Conservation (phyloP, 2,797 vertebrate species). For the Hippocampus kuda region DNA sequence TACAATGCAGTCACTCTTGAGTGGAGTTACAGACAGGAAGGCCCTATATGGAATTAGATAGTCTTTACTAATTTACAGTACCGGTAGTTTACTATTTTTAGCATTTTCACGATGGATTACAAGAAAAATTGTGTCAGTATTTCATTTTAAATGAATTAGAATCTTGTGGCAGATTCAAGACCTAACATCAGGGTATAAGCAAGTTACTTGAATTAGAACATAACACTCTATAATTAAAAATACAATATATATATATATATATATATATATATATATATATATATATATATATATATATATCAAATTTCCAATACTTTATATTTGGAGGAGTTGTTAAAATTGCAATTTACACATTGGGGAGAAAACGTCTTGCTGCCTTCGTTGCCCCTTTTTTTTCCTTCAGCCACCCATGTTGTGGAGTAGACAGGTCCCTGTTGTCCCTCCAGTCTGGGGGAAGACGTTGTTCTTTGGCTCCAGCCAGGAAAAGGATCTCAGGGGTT, state of each 20-base stretch:
- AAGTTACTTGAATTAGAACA: background rate
- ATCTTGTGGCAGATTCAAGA: background rate
- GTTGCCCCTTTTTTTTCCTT: slow-evolving; percentile 14
- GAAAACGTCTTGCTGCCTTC: slow-evolving; percentile 27
- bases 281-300: too few species aligned
- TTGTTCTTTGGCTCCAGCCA: slow-evolving; percentile 81
- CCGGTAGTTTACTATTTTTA: background rate
- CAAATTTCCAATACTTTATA: slow-evolving; percentile 15
- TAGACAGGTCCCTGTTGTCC: slow-evolving; percentile 39
- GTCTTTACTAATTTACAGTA: background rate
- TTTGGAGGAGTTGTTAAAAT: slow-evolving; percentile 30
- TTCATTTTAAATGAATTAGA: background rate
- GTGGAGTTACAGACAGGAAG: slow-evolving; percentile 5
- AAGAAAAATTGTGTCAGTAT: background rate
- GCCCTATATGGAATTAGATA: background rate
- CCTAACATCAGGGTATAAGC: background rate
- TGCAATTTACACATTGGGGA: slow-evolving; percentile 33
- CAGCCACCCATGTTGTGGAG: slow-evolving; percentile 52
- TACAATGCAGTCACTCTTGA: slow-evolving; percentile 28
- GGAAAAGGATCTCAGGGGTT: slow-evolving; percentile 81
- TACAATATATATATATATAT: too few species aligned
- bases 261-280: too few species aligned
- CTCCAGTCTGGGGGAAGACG: slow-evolving; percentile 55
- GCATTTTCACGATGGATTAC: background rate
- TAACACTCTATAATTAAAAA: too few species aligned